phyloP scores from a whole-genome alignment of 2,797 vertebrate species.

The Hipposideros larvatus region DNA sequence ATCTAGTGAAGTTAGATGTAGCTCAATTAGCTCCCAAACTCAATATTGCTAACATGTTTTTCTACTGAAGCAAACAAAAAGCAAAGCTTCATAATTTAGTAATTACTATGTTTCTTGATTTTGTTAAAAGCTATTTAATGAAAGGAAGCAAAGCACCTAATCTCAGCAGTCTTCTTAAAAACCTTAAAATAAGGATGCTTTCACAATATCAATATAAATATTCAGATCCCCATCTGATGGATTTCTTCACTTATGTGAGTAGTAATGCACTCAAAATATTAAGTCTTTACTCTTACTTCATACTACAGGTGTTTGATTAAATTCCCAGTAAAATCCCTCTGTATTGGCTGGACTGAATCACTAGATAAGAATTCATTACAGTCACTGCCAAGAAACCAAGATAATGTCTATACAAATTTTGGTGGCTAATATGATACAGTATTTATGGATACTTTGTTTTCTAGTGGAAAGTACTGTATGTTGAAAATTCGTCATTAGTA shows the following conservation, averaged over 20 bases:
- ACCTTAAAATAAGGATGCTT: constrained; percentile 15
- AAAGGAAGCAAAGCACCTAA: constrained; percentile 77
- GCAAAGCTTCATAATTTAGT: constrained; percentile 68
- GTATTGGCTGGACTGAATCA: constrained; percentile 22
- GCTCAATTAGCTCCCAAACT: constrained; percentile 84
- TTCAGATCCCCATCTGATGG: constrained; percentile 58
- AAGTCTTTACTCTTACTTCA: constrained; percentile 34
- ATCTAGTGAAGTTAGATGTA: constrained; percentile 78
- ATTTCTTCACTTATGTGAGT: constrained; percentile 56
- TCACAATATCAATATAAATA: constrained; percentile 67
- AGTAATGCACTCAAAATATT: constrained; percentile 45
- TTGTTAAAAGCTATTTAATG: constrained; percentile 72
- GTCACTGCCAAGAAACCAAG: constrained; percentile 60
- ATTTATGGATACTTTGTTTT: constrained; percentile 42
- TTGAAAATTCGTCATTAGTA: constrained; percentile 58
- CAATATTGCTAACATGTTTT: constrained; percentile 76
- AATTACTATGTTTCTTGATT: constrained; percentile 68
- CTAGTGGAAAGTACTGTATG: constrained; percentile 15
- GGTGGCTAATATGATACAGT: background rate
- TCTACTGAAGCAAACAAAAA: constrained; percentile 71
- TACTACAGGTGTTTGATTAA: background rate
- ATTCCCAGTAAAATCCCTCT: constrained; percentile 5
- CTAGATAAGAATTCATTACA: constrained; percentile 40
- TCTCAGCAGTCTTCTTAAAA: constrained; percentile 76
- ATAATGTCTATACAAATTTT: constrained; percentile 45